phyloP scores from a whole-genome alignment of 2,113 vertebrate genomes.

The Glaucomys volans region DNA sequence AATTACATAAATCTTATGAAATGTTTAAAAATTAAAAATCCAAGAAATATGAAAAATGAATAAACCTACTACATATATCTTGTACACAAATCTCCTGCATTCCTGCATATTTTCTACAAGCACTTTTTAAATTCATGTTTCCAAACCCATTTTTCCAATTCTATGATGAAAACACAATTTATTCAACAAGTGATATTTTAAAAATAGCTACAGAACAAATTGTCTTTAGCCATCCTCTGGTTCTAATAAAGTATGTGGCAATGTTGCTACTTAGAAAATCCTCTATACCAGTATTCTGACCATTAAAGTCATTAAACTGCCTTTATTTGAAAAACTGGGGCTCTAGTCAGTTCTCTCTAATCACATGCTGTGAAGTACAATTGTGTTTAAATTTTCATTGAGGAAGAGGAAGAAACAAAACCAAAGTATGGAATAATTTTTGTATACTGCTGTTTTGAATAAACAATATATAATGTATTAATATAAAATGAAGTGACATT shows the following conservation, averaged over 20 bases:
- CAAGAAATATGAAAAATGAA: background rate
- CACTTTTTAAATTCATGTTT: background rate
- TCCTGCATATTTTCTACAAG: background rate
- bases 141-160: background rate
- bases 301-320: slow-evolving; percentile 58
- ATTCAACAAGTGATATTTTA: background rate
- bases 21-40: background rate
- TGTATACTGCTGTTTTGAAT: background rate
- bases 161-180: slow-evolving; percentile 24
- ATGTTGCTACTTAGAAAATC: slow-evolving; percentile 12
- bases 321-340: slow-evolving; percentile 14
- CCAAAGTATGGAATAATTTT: background rate
- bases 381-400: slow-evolving; percentile 66
- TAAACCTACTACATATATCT: background rate
- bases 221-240: background rate
- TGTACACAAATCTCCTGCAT: background rate
- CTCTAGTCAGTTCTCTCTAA: slow-evolving; percentile 35
- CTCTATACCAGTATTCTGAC: slow-evolving; percentile 48
- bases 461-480: background rate
- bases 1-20: background rate
- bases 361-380: slow-evolving; percentile 63
- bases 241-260: background rate
- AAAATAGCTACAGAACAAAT: background rate
- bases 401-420: slow-evolving; percentile 30
- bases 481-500: background rate